phyloP scores from a whole-genome alignment of 2,113 vertebrate genomes.

The Melospiza georgiana region DNA sequence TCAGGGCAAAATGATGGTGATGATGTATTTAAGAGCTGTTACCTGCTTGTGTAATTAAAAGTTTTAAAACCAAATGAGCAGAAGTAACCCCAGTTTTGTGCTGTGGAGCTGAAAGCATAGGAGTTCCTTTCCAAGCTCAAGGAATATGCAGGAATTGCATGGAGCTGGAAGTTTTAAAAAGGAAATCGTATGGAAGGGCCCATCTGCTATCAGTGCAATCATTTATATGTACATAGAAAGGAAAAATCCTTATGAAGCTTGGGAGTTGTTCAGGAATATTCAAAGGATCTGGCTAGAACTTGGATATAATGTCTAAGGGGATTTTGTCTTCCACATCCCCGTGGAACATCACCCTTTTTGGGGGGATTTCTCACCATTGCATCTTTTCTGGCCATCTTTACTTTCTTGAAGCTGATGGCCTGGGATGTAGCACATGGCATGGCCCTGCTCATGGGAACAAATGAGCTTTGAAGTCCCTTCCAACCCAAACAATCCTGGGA shows the following conservation, averaged over 20 bases:
- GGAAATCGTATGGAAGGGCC: background rate
- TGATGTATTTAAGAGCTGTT: background rate
- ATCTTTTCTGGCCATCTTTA: background rate
- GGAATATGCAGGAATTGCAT: background rate
- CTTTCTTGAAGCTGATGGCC: background rate
- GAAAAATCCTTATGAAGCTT: background rate
- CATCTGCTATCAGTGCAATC: background rate
- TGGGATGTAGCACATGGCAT: fast-evolving
- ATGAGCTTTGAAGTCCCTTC: background rate
- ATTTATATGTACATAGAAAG: background rate
- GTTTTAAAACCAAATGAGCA: background rate
- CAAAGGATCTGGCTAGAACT: background rate
- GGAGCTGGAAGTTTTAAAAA: background rate
- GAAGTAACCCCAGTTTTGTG: background rate
- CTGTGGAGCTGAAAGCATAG: background rate
- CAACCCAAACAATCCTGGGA: background rate
- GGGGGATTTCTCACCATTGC: background rate
- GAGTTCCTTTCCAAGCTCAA: background rate
- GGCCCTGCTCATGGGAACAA: background rate
- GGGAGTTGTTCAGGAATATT: background rate
- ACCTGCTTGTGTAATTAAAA: background rate
- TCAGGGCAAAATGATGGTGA: background rate
- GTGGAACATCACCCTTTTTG: background rate
- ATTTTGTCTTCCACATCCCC: background rate
- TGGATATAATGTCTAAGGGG: background rate